Evolutionary conservation across 2,113 vertebrate genomes (phyloP).

Genomic region (Onychostruthus taczanowskii): DNA sequence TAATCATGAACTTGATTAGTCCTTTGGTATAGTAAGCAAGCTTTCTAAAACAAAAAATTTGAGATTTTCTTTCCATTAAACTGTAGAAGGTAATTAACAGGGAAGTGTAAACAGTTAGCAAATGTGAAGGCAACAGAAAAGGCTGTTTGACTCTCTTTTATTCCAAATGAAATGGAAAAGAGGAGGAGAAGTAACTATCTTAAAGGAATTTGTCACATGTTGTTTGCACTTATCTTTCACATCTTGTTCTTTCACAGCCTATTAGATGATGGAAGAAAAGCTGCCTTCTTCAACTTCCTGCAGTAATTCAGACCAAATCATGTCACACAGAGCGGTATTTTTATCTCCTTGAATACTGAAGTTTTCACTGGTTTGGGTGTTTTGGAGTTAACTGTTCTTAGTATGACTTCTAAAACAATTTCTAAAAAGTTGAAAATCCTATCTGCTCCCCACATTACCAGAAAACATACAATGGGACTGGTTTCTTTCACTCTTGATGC

Average conservation of each 20-base stretch:
- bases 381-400: background rate
- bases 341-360: background rate
- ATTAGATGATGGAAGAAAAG: background rate
- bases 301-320: background rate
- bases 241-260: conserved; percentile 32
- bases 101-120: background rate
- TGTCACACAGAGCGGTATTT: background rate
- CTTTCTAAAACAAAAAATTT: background rate
- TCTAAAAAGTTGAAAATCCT: background rate
- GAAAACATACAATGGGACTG: background rate
- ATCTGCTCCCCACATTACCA: background rate
- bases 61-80: background rate
- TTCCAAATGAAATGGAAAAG: background rate
- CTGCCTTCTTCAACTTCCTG: background rate
- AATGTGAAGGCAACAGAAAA: background rate
- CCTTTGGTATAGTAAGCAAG: background rate
- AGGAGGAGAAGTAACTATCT: background rate
- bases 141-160: background rate
- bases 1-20: background rate
- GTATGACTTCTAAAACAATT: background rate
- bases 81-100: background rate
- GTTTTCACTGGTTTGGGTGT: background rate
- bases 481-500: background rate
- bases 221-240: background rate
- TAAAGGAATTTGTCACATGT: background rate